These are phyloP conservation scores for Epizoanthus rinbou DNA, from an alignment of 92 coral and sea anemone species.

Conservation along the genomic window DNA sequence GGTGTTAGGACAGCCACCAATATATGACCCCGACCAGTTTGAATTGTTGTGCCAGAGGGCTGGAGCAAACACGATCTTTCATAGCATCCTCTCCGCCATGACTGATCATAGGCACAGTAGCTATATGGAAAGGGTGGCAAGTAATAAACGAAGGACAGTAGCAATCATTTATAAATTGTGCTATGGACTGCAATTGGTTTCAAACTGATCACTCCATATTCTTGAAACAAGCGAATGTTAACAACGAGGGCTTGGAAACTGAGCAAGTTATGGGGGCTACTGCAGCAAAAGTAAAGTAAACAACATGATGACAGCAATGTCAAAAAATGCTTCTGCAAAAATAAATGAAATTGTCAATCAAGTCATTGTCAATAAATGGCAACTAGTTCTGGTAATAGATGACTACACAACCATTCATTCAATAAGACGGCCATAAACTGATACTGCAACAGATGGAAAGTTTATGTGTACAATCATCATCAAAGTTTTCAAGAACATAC, in stretches of 20 bases:
- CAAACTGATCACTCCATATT: constrained; percentile 52
- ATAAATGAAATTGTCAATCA: constrained; percentile 32
- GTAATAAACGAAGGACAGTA: constrained; percentile 44
- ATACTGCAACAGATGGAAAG: constrained; percentile 32
- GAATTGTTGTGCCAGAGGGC: constrained; percentile 18
- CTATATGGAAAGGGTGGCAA: neutral
- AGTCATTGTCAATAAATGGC: constrained; percentile 62
- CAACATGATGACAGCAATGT: constrained; percentile 21
- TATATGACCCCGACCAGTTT: constrained; percentile 22
- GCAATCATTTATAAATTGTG: constrained; percentile 47
- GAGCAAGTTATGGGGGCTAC: constrained; percentile 37
- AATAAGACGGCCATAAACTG: constrained; percentile 43
- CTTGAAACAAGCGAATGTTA: constrained; percentile 35
- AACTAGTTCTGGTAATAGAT: constrained; percentile 61
- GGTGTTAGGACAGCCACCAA: neutral
- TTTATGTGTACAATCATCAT: constrained; percentile 51
- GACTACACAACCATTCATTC: constrained; percentile 60
- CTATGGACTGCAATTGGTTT: constrained; percentile 57
- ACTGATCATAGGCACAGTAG: constrained; percentile 33
- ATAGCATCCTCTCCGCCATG: constrained; percentile 35
- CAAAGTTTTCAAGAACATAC: constrained; percentile 44
- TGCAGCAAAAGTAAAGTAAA: constrained; percentile 45
- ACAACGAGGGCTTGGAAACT: constrained; percentile 53
- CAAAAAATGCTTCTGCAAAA: neutral
- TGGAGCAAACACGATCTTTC: constrained; percentile 43